phyloP scores from a whole-genome alignment of 2,888 invertebrate species.

The Melinopterus prodromus region DNA sequence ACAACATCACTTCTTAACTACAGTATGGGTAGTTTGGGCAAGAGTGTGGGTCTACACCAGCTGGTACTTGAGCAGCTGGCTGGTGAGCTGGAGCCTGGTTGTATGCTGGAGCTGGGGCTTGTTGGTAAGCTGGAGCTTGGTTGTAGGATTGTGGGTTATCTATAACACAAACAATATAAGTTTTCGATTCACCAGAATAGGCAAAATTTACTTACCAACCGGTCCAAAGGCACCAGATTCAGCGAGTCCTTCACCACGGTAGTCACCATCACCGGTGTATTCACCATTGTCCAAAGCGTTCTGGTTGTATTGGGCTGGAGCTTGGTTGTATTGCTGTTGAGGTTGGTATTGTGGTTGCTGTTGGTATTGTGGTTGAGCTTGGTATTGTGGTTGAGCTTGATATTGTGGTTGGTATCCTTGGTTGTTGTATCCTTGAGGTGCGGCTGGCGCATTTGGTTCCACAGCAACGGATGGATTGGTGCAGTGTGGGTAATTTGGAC shows the following conservation, averaged over 20 bases:
- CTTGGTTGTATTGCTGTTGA: slow-evolving; percentile 40
- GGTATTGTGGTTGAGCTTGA: slow-evolving; percentile 40
- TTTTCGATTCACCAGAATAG: slow-evolving; percentile 24
- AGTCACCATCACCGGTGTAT: slow-evolving; percentile 59
- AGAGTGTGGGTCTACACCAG: slow-evolving; percentile 56
- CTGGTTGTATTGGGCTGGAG: slow-evolving; percentile 42
- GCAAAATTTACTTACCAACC: slow-evolving; percentile 25
- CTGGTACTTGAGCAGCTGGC: slow-evolving; percentile 53
- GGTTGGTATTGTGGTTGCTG: slow-evolving; percentile 41
- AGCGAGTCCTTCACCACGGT: slow-evolving; percentile 59
- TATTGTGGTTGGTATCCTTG: slow-evolving; percentile 35
- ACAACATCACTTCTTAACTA: slow-evolving; percentile 44
- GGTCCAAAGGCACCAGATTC: slow-evolving; percentile 57
- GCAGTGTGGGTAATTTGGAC: slow-evolving; percentile 60
- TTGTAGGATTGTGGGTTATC: slow-evolving; percentile 35
- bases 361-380: slow-evolving; percentile 39
- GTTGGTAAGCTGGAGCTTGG: slow-evolving; percentile 30
- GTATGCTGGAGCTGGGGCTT: slow-evolving; percentile 36
- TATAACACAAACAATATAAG: slow-evolving; percentile 11
- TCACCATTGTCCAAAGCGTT: slow-evolving; percentile 53
- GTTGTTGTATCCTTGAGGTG: slow-evolving; percentile 27
- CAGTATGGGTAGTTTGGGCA: slow-evolving; percentile 61
- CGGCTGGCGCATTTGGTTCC: slow-evolving; percentile 52
- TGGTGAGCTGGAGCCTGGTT: slow-evolving; percentile 36
- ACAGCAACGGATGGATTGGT: slow-evolving; percentile 57